phyloP scores from a whole-genome alignment of 30 jellyfish, hydroid and myxozoan genomes.

The Aurelia aurita region DNA sequence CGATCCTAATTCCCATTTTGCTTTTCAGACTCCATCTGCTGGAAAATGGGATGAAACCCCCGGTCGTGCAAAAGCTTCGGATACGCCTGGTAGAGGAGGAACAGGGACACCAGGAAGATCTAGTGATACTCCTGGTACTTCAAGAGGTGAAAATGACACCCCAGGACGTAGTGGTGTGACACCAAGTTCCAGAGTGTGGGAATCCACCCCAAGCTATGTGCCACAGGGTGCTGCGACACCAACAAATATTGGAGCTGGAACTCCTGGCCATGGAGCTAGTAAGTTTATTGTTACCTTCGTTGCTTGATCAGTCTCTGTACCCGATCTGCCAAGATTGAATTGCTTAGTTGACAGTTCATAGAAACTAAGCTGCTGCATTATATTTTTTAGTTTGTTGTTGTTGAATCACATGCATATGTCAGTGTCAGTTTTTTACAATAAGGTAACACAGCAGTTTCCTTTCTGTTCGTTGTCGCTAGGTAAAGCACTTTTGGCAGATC shows the following conservation, averaged over 20 bases:
- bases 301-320: too few relatives aligned
- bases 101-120: slow-evolving; percentile 95
- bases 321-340: too few relatives aligned
- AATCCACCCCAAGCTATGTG: slow-evolving; percentile 97
- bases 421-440: too few relatives aligned
- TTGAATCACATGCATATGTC: too few relatives aligned
- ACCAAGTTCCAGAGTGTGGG: slow-evolving; percentile 97
- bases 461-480: too few relatives aligned
- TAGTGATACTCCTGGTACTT: slow-evolving; percentile 87
- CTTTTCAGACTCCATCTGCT: slow-evolving; percentile 84
- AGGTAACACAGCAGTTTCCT: too few relatives aligned
- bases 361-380: too few relatives aligned
- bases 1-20: neutral
- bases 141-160: slow-evolving; percentile 92
- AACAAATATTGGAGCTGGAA: slow-evolving; percentile 79
- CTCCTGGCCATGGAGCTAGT: slow-evolving; percentile 98
- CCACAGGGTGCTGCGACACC: slow-evolving; percentile 99
- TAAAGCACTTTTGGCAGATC: too few relatives aligned
- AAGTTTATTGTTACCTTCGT: slow-evolving; percentile 16
- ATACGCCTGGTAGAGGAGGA: slow-evolving; percentile 91
- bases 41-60: slow-evolving; percentile 99
- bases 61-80: slow-evolving; percentile 89
- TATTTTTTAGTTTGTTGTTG: too few relatives aligned
- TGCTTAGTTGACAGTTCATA: too few relatives aligned
- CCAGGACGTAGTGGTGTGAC: slow-evolving; percentile 99